These are phyloP conservation scores for Drosophila eugracilis DNA, from an alignment of 1,140 invertebrate genomes.

Conservation along the genomic window DNA sequence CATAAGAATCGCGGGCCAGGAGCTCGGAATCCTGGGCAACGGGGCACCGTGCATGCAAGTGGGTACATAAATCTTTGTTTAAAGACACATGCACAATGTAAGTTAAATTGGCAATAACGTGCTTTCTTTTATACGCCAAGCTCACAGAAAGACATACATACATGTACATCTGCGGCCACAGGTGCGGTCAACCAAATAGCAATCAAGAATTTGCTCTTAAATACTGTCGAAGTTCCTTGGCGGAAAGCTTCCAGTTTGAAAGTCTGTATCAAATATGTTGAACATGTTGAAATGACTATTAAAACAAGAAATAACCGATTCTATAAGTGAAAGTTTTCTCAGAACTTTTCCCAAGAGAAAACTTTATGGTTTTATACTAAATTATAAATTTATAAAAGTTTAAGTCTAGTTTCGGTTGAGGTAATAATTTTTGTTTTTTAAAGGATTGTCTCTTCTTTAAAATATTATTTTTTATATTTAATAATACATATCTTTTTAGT, in stretches of 20 bases:
- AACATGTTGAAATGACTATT: neutral
- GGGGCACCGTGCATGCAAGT: conserved; percentile 76
- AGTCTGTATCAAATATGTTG: neutral
- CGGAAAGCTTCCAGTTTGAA: neutral
- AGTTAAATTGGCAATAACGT: conserved; percentile 82
- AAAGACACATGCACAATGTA: conserved; percentile 82
- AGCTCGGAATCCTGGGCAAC: conserved; percentile 32
- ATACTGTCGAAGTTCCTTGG: neutral
- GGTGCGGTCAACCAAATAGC: conserved; percentile 26
- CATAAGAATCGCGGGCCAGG: conserved; percentile 12
- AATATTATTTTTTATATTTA: neutral
- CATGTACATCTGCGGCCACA: conserved; percentile 13
- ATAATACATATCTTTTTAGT: neutral
- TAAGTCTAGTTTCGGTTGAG: neutral
- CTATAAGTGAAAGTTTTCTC: neutral
- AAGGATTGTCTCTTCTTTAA: neutral
- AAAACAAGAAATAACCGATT: neutral
- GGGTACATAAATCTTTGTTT: conserved; percentile 83
- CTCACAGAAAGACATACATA: conserved; percentile 35
- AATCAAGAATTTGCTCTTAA: neutral
- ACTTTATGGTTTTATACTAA: neutral
- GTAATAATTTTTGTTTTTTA: neutral
- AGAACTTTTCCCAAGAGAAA: neutral
- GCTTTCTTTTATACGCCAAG: conserved; percentile 77
- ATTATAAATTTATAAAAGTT: neutral